These are phyloP conservation scores for Epicauta chinensis DNA, from an alignment of 1,140 invertebrate species.

Conservation along the genomic window DNA sequence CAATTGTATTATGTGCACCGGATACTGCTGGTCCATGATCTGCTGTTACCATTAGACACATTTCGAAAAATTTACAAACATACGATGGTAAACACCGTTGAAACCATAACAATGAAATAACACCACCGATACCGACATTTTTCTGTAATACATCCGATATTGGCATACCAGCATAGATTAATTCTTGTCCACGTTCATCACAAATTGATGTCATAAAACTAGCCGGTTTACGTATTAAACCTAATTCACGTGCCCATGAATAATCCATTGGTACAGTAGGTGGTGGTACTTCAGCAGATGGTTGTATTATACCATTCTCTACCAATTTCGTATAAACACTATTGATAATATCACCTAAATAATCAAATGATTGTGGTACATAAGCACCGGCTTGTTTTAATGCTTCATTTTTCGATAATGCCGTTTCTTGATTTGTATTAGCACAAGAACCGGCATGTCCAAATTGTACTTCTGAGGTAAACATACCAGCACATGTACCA, in stretches of 20 bases:
- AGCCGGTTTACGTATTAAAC: slow-evolving; percentile 96
- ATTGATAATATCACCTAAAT: slow-evolving; percentile 68
- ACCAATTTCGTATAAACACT: slow-evolving; percentile 78
- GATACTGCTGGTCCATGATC: slow-evolving; percentile 99
- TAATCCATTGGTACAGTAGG: slow-evolving; percentile 99
- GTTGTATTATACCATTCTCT: slow-evolving; percentile 73
- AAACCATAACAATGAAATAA: slow-evolving; percentile 97
- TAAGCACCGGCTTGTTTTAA: slow-evolving; percentile 76
- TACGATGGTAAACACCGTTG: slow-evolving; percentile 90
- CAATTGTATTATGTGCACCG: slow-evolving; percentile 99
- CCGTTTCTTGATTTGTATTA: slow-evolving; percentile 92
- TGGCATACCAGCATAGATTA: slow-evolving; percentile 95
- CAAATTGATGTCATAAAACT: slow-evolving; percentile 99
- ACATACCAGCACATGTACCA: slow-evolving; percentile 72
- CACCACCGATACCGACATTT: slow-evolving; percentile 94
- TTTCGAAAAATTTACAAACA: slow-evolving; percentile 97
- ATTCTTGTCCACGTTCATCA: slow-evolving; percentile 97
- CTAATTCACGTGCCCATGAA: slow-evolving; percentile 96
- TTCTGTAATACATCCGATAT: slow-evolving; percentile 89
- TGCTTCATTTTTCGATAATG: slow-evolving; percentile 85
- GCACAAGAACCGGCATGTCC: slow-evolving; percentile 98
- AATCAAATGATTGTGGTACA: slow-evolving; percentile 93
- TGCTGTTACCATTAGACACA: slow-evolving; percentile 98
- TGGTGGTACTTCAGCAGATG: slow-evolving; percentile 86
- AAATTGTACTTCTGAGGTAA: slow-evolving; percentile 97